phyloP scores from a whole-genome alignment of 2,888 invertebrate species.

The Drosophila ustulata region DNA sequence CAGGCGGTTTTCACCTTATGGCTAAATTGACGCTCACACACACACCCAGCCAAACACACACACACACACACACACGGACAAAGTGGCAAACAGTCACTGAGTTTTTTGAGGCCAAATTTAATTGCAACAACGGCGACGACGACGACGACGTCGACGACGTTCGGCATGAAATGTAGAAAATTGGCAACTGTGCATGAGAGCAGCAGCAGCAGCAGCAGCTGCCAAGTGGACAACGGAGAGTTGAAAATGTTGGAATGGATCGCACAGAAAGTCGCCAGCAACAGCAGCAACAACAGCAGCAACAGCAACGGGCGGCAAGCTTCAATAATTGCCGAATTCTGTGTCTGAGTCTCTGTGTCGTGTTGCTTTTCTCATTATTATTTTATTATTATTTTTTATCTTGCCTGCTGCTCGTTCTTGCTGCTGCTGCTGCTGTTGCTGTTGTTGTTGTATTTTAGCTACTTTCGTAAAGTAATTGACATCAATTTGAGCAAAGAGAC shows the following conservation, averaged over 20 bases:
- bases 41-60: conserved; percentile 11
- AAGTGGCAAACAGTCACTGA: conserved; percentile 26
- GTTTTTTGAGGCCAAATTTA: conserved; percentile 76
- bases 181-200: conserved; percentile 60
- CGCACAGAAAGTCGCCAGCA: conserved; percentile 55
- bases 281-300: conserved; percentile 30
- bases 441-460: conserved; percentile 27
- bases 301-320: conserved; percentile 35
- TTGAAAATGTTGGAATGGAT: conserved; percentile 40
- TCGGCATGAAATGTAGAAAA: conserved; percentile 64
- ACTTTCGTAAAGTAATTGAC: conserved; percentile 73
- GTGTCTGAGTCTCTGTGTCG: conserved; percentile 29
- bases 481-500: conserved; percentile 50
- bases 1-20: conserved; percentile 58
- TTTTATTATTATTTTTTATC: conserved; percentile 50
- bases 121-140: conserved; percentile 65
- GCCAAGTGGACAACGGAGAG: conserved; percentile 34
- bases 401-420: conserved; percentile 6
- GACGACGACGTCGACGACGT: conserved; percentile 32
- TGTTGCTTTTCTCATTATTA: conserved; percentile 52
- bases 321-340: conserved; percentile 51
- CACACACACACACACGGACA: conserved; percentile 18
- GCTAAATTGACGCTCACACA: conserved; percentile 44
- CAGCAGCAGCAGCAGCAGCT: conserved; percentile 26
- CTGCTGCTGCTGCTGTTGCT: conserved; percentile 5